phyloP scores from a whole-genome alignment of 2,888 invertebrate genomes.

The Cosmia trapezina region DNA sequence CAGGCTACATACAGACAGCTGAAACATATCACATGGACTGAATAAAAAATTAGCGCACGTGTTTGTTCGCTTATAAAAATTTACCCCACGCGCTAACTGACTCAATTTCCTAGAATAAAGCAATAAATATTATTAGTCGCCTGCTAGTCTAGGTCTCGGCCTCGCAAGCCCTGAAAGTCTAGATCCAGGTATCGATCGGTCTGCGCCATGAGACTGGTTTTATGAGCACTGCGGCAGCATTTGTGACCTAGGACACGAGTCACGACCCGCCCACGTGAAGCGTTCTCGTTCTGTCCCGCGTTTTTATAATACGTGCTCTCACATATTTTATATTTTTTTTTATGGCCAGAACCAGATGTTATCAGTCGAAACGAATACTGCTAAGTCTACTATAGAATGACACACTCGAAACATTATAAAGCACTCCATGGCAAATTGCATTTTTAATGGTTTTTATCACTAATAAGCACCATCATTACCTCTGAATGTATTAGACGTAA shows the following conservation, averaged over 20 bases:
- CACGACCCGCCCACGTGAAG: slow-evolving; percentile 45
- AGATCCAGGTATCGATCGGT: slow-evolving; percentile 76
- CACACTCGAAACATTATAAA: background rate
- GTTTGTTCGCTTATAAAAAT: slow-evolving; percentile 54
- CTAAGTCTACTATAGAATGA: background rate
- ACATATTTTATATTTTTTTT: slow-evolving; percentile 32
- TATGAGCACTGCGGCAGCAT: slow-evolving; percentile 65
- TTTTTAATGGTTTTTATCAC: slow-evolving; percentile 11
- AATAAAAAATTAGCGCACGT: slow-evolving; percentile 52
- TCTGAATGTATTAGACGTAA: slow-evolving; percentile 26
- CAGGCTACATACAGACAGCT: background rate
- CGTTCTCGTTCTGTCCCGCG: slow-evolving; percentile 9
- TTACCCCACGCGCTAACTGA: slow-evolving; percentile 47
- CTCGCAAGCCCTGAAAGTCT: slow-evolving; percentile 69
- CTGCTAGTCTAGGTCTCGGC: slow-evolving; percentile 73
- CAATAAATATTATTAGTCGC: slow-evolving; percentile 63
- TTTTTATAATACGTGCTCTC: slow-evolving; percentile 30
- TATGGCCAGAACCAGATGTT: slow-evolving; percentile 26
- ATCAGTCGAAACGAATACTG: slow-evolving; percentile 24
- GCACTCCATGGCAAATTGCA: slow-evolving; percentile 5
- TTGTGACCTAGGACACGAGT: slow-evolving; percentile 56
- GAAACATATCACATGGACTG: slow-evolving; percentile 14
- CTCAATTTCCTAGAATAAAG: slow-evolving; percentile 60
- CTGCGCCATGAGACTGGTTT: slow-evolving; percentile 63
- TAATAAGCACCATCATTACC: slow-evolving; percentile 13